These are phyloP conservation scores for Limonius californicus DNA, from an alignment of 1,140 invertebrate genomes.

Conservation along the genomic window DNA sequence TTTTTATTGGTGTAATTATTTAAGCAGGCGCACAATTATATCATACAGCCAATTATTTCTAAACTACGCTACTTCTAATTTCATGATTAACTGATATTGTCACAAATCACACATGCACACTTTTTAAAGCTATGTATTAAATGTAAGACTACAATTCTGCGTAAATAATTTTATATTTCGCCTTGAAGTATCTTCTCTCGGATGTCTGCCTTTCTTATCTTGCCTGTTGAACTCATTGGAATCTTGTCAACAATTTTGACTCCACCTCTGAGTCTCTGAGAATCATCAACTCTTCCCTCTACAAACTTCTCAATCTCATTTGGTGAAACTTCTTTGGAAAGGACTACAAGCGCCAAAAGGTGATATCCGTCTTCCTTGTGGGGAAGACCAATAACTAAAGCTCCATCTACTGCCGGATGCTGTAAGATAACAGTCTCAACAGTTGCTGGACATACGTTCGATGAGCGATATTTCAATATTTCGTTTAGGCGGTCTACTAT, in stretches of 20 bases:
- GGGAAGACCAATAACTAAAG: conserved; percentile 66
- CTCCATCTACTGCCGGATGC: conserved; percentile 62
- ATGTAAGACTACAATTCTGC: no score
- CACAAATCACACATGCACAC: no score
- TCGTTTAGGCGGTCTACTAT: conserved; percentile 71
- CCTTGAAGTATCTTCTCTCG: neutral
- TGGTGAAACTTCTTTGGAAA: conserved; percentile 12
- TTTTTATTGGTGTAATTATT: no score
- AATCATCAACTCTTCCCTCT: conserved; percentile 33
- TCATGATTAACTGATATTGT: no score
- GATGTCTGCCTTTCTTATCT: conserved; percentile 20
- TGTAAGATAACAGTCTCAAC: conserved; percentile 62
- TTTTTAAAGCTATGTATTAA: no score
- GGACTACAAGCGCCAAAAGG: conserved; percentile 62
- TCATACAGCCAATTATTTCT: no score
- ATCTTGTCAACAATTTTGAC: conserved; percentile 33
- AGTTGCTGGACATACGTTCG: conserved; percentile 46
- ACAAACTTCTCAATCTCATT: conserved; percentile 34
- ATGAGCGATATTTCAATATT: conserved; percentile 62
- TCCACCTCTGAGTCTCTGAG: conserved; percentile 33
- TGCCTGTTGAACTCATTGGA: conserved; percentile 37
- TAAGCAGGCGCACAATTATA: no score
- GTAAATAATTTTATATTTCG: neutral
- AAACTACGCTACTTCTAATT: no score
- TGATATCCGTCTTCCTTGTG: conserved; percentile 60